phyloP scores from a whole-genome alignment of 2,113 vertebrate genomes.

The Pygoscelis adeliae region DNA sequence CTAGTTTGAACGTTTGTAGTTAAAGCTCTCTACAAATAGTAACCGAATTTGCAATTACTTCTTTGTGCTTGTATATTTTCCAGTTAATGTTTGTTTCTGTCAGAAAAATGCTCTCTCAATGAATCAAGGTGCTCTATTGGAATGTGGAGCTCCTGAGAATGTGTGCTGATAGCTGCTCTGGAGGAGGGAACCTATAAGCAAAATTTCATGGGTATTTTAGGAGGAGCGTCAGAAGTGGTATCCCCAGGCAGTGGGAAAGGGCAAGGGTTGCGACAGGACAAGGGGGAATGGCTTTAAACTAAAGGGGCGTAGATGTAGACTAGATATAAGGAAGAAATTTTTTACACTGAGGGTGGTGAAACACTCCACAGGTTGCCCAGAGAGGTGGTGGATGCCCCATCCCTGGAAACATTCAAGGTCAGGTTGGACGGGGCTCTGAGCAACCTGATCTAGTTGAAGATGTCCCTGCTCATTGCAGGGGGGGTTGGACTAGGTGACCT shows the following conservation, averaged over 20 bases:
- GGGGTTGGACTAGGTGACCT: too few relatives aligned
- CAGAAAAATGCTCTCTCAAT: neutral
- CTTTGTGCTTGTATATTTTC: neutral
- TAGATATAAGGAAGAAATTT: too few relatives aligned
- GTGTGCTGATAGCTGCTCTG: neutral
- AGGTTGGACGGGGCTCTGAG: too few relatives aligned
- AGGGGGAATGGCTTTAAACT: too few relatives aligned
- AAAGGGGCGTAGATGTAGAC: too few relatives aligned
- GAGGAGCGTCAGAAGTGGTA: neutral
- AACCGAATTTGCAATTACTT: neutral
- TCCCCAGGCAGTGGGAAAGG: neutral
- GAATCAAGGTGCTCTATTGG: neutral
- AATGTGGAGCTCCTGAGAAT: neutral
- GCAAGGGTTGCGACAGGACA: neutral
- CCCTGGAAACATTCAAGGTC: too few relatives aligned
- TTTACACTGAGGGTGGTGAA: too few relatives aligned
- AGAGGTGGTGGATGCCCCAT: too few relatives aligned
- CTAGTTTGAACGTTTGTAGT: neutral
- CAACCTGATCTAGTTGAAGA: too few relatives aligned
- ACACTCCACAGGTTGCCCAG: too few relatives aligned
- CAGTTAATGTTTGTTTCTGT: neutral
- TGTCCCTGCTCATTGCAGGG: too few relatives aligned
- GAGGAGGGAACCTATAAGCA: neutral
- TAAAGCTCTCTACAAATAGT: neutral
- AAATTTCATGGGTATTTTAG: neutral